Percentiles rank a stretch among this genome's conserved stretches.
These are phyloP conservation scores for Schizaphis graminum DNA, from an alignment of 2,888 invertebrate species.

Conservation along the genomic window DNA sequence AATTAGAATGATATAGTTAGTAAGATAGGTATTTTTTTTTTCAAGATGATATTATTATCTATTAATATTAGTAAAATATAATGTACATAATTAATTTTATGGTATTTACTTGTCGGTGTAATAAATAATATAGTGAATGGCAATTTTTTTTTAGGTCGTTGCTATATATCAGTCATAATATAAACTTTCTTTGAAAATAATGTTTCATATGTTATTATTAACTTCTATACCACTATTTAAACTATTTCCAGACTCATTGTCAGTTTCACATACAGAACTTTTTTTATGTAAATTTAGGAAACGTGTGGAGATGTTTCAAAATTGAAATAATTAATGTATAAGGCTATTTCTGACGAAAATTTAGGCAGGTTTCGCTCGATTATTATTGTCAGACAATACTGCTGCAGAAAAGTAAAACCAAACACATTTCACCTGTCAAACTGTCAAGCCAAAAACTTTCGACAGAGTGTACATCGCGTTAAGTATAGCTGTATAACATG, in stretches of 20 bases:
- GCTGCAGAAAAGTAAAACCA: slow-evolving; percentile 44
- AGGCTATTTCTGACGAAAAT: neutral
- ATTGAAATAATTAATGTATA: neutral
- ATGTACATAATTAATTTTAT: neutral
- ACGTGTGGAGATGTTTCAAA: neutral
- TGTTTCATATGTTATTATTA: neutral
- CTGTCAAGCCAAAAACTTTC: slow-evolving; percentile 57
- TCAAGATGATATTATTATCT: too few species aligned
- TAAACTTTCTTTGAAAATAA: neutral
- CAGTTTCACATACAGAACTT: neutral
- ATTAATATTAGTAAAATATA: neutral
- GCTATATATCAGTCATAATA: neutral
- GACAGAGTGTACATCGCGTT: slow-evolving; percentile 32
- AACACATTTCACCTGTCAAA: slow-evolving; percentile 57
- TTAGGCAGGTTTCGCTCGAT: neutral
- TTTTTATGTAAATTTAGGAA: neutral
- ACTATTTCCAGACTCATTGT: neutral
- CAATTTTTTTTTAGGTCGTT: neutral
- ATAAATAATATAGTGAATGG: neutral
- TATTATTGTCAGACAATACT: slow-evolving; percentile 32
- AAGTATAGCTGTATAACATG: slow-evolving; percentile 55
- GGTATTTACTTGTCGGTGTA: neutral
- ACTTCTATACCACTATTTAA: neutral
- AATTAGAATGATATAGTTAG: neutral
- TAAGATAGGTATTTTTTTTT: neutral